These are phyloP conservation scores for Himalopsyche anomala DNA, from an alignment of 2,888 invertebrate species.

Conservation along the genomic window DNA sequence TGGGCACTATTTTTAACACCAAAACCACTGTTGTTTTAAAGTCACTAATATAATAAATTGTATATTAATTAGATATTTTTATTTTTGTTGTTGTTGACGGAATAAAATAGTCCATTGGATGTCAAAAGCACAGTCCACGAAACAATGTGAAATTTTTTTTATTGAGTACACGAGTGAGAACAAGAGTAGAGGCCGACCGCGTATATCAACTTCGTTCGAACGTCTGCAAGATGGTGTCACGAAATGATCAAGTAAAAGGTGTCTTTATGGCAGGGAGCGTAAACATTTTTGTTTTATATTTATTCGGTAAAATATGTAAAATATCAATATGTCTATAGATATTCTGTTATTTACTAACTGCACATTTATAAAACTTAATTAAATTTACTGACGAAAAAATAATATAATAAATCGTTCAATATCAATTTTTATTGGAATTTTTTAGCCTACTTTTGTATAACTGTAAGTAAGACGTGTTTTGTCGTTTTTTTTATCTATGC, in stretches of 20 bases:
- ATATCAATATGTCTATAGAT: too few relatives aligned
- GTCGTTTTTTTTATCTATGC: too few relatives aligned
- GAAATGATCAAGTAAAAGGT: constrained; percentile 59
- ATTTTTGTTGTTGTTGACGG: neutral
- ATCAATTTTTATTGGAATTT: too few relatives aligned
- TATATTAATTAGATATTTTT: neutral
- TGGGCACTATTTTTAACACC: neutral
- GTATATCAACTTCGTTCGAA: constrained; percentile 58
- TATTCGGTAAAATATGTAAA: too few relatives aligned
- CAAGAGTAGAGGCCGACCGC: constrained; percentile 53
- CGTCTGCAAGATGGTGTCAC: constrained; percentile 62
- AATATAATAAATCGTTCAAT: too few relatives aligned
- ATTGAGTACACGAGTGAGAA: neutral
- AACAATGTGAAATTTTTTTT: neutral
- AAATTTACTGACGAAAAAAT: too few relatives aligned
- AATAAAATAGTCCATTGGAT: neutral
- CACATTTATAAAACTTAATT: too few relatives aligned
- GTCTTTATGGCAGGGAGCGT: constrained; percentile 39
- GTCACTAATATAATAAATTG: neutral
- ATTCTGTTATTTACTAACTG: too few relatives aligned
- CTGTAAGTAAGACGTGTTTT: too few relatives aligned
- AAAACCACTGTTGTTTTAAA: neutral
- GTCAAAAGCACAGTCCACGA: neutral
- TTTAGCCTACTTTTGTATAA: too few relatives aligned
- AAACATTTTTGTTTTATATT: neutral